These are phyloP conservation scores for Anas bernieri DNA, from an alignment of 2,797 vertebrate species.

Conservation along the genomic window DNA sequence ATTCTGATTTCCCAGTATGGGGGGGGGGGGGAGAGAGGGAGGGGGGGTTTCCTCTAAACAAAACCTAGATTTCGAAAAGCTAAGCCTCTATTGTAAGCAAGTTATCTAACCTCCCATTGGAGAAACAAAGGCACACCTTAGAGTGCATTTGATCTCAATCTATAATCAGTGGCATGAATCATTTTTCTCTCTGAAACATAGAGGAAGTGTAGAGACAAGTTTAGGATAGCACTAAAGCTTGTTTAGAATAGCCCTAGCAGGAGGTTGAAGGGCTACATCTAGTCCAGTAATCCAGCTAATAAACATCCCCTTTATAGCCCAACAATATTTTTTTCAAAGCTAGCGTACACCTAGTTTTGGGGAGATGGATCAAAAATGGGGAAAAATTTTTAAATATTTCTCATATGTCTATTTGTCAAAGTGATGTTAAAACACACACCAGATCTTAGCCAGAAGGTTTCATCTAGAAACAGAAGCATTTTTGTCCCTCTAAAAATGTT, in stretches of 20 bases:
- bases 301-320: background rate
- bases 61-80: background rate
- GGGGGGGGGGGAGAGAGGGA: too few species aligned
- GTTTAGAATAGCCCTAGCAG: background rate
- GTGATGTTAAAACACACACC: background rate
- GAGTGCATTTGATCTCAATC: background rate
- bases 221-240: background rate
- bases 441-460: background rate
- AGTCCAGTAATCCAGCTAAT: background rate
- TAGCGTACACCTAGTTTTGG: background rate
- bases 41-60: background rate
- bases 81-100: accelerated
- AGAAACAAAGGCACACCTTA: background rate
- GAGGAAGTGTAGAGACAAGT: background rate
- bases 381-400: background rate
- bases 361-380: background rate
- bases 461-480: background rate
- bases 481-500: background rate
- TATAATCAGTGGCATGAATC: background rate
- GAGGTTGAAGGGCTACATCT: background rate
- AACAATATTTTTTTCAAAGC: background rate
- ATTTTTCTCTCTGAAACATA: background rate
- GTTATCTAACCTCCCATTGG: background rate
- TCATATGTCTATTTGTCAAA: background rate
- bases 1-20: background rate